phyloP scores from a whole-genome alignment of 2,888 invertebrate species.

The Drosophila recens region DNA sequence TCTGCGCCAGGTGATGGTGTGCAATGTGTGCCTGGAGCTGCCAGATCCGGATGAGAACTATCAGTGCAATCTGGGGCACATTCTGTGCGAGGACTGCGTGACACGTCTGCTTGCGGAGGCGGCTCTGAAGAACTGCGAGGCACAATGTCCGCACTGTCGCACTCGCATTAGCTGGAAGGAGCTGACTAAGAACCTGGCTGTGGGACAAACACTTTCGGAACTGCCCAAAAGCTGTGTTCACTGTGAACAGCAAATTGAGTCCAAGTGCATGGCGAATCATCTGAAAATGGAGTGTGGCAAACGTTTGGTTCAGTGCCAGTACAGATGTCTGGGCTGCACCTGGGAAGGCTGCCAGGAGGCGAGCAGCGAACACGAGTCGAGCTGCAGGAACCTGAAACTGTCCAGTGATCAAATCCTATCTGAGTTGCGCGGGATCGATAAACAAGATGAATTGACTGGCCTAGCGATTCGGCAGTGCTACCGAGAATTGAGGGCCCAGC shows the following conservation, averaged over 20 bases:
- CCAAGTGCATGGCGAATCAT: constrained; percentile 27
- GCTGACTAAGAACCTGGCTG: constrained; percentile 24
- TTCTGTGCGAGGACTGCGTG: constrained; percentile 49
- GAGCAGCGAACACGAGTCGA: constrained; percentile 15
- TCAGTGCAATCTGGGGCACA: constrained; percentile 55
- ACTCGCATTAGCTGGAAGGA: constrained; percentile 31
- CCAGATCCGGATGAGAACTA: constrained; percentile 47
- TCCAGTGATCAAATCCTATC: constrained; percentile 18
- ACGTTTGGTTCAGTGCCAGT: constrained; percentile 37
- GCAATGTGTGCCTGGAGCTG: constrained; percentile 52
- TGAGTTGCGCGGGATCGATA: constrained; percentile 7
- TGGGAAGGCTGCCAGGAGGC: constrained; percentile 35
- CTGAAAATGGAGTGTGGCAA: constrained; percentile 29
- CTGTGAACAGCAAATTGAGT: constrained; percentile 28
- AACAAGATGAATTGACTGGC: neutral
- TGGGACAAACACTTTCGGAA: constrained; percentile 44
- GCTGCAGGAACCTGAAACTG: constrained; percentile 15
- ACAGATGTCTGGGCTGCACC: constrained; percentile 43
- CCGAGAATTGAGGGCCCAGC: constrained; percentile 9
- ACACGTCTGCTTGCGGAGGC: constrained; percentile 50
- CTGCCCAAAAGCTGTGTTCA: constrained; percentile 36
- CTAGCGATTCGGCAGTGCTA: neutral
- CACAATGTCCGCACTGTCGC: constrained; percentile 50
- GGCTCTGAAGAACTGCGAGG: neutral
- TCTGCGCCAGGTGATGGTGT: constrained; percentile 44